Base-by-base conservation (phyloP, 1,140 invertebrate genomes). In the Drosophila nannoptera region DNA sequence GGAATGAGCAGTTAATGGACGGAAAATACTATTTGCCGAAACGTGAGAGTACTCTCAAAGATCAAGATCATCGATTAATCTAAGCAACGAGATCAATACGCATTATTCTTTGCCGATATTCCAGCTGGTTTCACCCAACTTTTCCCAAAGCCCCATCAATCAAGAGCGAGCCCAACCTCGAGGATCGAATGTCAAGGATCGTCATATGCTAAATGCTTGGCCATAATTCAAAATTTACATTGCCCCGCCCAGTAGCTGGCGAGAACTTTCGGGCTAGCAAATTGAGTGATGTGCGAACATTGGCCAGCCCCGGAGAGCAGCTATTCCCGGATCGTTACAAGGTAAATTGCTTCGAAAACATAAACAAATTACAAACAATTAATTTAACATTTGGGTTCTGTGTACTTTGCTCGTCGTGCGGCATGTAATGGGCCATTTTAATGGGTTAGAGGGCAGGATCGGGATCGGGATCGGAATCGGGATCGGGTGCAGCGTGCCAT, bases 281-380 rank as follows among this genome's bases (percentile, higher is more conserved):
- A 53, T 16, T 59, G 43, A 63, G 46, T 64, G 55, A 64, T 53
- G 50, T 50, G 38, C 22, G 36, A 43, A 36, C 31, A 69, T 45
- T 42, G 14, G 61, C 56, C 14, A 59, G 43, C 38, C 48, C 63
- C 35, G 50, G 73, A 59, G 65, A 33, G 31, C 58, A 4, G 14
- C 72, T 73, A 76, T 65, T 60, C 77, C 62, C 65, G 36, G 42
- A 29, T 14, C 45, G 42, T 38, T 14, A 42, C 45, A 46, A 46
- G 84, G 80, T 64, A 83, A 83, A 83, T 84, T 84, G 76, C 73
- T 70, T 78, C 53, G 76, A 70, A 84, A 78, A 78, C 76, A 73
- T 84, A 83, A 83, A 83, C 80, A 83, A 83, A 83, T 83, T 83
- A 84, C 78, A 80, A 66, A 54, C 71, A 83, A 83, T 83, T 84